Evolutionary conservation across 2,113 vertebrate genomes (phyloP), one percentile per base, ranked within the genome.

Genomic region (Osmerus eperlanus): DNA sequence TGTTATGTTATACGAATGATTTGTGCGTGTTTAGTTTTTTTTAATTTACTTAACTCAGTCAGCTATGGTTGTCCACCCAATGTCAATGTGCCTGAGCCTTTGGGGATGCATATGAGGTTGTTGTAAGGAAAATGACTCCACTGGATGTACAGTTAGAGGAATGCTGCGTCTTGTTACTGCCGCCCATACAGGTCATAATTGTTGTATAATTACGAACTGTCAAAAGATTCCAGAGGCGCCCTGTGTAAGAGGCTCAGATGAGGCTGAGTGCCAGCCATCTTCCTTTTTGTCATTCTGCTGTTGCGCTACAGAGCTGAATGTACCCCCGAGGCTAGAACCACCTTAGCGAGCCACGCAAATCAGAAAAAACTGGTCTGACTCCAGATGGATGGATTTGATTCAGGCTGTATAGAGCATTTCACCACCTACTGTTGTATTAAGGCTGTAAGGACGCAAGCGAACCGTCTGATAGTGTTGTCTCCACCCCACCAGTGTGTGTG

Each of bases 71-170:
- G 12, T 23, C 21, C 19, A 25, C 19, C 9, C 58, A 16, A 79
- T 85, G 88, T 79, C 78, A 79, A 83, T 52, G 73, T 72, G 74
- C 71, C 80, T 67, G 85, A 88, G 88, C 88, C 88, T 90, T 88
- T 86, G 85, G 78, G 86, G 81, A 76, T 80, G 73, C 75, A 15
- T 59, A 72, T 83, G 15, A 15, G 25, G 28, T 23, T 62, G 60
- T 62, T 6, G 28, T 15, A 16, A 29, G 28, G 60, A 29, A 28
- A 80, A 78, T 29, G 56, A 72, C 64, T 1, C 82, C 72, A 74
- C 75, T 76, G 64, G 77, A 84, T 75, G 73, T 72, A 62, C 65
- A 68, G 77, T 78, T 73, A 72, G 61, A 74, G 80, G 71, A 73
- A 61, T 60, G 70, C 67, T 36, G 65, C 82, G 71, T 80, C 74